Evolutionary conservation across 2,888 invertebrate species (phyloP), one percentile per base, ranked within the genome.

Genomic region (Acanthococcus lagerstroemiae): DNA sequence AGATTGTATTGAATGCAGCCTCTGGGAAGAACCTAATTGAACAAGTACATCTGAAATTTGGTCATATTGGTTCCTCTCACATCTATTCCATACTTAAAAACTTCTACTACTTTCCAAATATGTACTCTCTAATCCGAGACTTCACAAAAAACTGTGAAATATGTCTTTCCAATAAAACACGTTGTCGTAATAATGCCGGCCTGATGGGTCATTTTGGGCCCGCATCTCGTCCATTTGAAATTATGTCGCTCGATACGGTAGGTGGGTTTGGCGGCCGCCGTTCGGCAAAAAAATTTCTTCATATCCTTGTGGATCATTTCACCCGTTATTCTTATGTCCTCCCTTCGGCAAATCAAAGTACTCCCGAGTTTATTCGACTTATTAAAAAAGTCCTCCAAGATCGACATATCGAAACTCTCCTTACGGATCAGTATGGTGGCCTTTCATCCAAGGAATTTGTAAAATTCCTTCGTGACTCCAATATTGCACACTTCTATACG

Each of bases 91-190:
- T 19, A 12, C 21, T 63, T n/a, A 22, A 15, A 4, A 1, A 5
- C 27, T 37, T 19, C 21, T 54, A 37, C 24, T 22, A 55, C 26
- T 9, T 26, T n/a, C 3, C 7, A 55, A 55, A 71, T 66, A 60
- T 72, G 56, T 56, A 52, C 17, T 55, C 67, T 30, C 69, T 71
- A 19, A 71, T 72, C 66, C 68, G 67, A 67, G 54, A 55, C 26
- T 55, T 69, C 25, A 71, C 71, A 4, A 3, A n/a, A 26, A 25
- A n/a, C 17, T 55, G 55, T 55, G 61, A 66, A 50, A 67, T 69
- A 44, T 73, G 73, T 60, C 71, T 70, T 56, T 70, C 71, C 66
- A 74, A 74, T 55, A 73, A 74, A 69, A 69, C 72, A 24, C 70
- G 74, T 70, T 66, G 69, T 58, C 67, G 69, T 24, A 24, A 66